A percentile compares a stretch with the other conserved stretches of the same genome.
Conservation (phyloP, 2,888 invertebrate species). For the Frankliniella fusca region DNA sequence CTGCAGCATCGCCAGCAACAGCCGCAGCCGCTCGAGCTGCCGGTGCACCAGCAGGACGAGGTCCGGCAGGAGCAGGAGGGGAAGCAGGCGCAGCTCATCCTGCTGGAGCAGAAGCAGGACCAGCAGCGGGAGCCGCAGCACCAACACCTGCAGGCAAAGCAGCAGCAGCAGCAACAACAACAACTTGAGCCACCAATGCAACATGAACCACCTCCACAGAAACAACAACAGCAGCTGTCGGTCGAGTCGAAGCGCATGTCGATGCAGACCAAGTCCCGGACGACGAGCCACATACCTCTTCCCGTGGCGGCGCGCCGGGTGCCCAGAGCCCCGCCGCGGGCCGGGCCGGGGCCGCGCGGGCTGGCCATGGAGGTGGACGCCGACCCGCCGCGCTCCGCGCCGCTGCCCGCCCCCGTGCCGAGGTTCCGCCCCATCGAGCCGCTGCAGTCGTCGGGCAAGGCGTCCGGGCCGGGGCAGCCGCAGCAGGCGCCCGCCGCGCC, state of each 20-base stretch:
- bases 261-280: neutral
- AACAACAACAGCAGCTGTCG: slow-evolving; percentile 26
- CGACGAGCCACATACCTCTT: slow-evolving; percentile 39
- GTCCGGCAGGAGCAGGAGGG: neutral
- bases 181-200: slow-evolving; percentile 34
- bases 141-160: neutral
- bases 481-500: slow-evolving; percentile 15
- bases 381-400: slow-evolving; percentile 41
- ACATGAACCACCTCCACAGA: neutral
- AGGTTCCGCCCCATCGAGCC: slow-evolving; percentile 40
- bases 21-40: too few relatives aligned
- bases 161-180: neutral
- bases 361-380: neutral
- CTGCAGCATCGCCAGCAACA: too few relatives aligned
- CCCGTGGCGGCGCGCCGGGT: slow-evolving; percentile 43
- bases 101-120: neutral
- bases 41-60: too few relatives aligned
- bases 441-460: neutral
- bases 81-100: neutral
- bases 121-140: neutral
- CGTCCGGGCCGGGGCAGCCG: neutral
- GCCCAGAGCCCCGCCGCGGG: slow-evolving; percentile 41
- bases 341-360: neutral
- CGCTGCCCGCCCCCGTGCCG: slow-evolving; percentile 44
- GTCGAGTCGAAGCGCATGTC: slow-evolving; percentile 35